Evolutionary conservation across 1,140 invertebrate species (phyloP).

Genomic region (Aphelenchoides besseyi): DNA sequence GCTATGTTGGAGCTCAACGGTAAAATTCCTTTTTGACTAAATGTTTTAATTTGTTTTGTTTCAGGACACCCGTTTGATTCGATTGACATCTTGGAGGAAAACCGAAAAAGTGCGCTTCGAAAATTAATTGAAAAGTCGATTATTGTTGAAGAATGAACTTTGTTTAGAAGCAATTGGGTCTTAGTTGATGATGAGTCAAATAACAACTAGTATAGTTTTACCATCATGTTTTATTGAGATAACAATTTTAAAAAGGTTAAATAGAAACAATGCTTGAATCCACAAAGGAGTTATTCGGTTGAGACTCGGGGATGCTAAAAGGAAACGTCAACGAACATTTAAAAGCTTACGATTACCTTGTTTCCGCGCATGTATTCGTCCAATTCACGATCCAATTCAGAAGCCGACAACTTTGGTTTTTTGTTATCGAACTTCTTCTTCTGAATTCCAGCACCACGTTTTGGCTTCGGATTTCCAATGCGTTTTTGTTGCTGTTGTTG

Average conservation of each 20-base stretch:
- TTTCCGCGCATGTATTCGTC: slow-evolving; percentile 8
- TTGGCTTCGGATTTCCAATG: background rate
- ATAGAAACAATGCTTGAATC: too few species aligned
- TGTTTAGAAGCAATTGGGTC: too few species aligned
- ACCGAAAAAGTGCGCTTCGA: background rate
- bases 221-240: too few species aligned
- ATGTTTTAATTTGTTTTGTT: slow-evolving; percentile 19
- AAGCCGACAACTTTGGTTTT: background rate
- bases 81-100: background rate
- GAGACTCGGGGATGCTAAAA: background rate
- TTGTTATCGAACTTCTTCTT: background rate
- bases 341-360: background rate
- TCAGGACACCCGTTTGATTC: slow-evolving; percentile 12
- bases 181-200: too few species aligned
- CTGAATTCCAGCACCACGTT: background rate
- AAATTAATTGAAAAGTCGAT: background rate
- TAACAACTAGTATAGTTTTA: too few species aligned
- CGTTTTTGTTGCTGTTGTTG: background rate
- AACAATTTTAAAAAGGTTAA: too few species aligned
- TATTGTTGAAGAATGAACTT: too few species aligned
- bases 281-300: background rate
- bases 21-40: slow-evolving; percentile 29
- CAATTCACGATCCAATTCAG: slow-evolving; percentile 11
- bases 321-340: background rate
- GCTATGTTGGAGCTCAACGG: slow-evolving; percentile 53